phyloP scores from a whole-genome alignment of 2,888 invertebrate species.

The Dermolepida albohirtum region DNA sequence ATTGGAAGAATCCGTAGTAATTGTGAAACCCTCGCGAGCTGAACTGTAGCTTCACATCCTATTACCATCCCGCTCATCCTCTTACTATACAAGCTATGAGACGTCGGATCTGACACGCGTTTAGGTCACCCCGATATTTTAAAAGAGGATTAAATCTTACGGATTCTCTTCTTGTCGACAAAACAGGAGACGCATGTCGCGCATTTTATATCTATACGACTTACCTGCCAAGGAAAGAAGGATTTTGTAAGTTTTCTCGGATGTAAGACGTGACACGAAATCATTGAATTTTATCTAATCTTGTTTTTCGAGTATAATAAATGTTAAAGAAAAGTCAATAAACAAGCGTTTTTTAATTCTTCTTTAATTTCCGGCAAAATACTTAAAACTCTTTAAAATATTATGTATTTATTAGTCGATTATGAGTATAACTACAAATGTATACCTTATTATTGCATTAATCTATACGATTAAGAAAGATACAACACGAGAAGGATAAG shows the following conservation, averaged over 20 bases:
- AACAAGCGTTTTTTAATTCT: not conserved
- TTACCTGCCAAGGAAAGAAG: too few species aligned
- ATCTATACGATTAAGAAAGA: too few species aligned
- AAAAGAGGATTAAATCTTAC: constrained; percentile 43
- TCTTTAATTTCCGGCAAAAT: too few species aligned
- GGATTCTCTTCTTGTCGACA: constrained; percentile 37
- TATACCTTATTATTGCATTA: too few species aligned
- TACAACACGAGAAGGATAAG: too few species aligned
- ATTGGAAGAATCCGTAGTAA: constrained; percentile 58
- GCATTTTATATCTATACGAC: too few species aligned
- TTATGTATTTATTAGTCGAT: too few species aligned
- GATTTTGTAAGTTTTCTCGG: too few species aligned
- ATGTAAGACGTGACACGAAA: too few species aligned
- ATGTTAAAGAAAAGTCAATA: not conserved
- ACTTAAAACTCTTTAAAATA: not conserved
- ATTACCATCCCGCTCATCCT: constrained; percentile 64
- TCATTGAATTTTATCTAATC: too few species aligned
- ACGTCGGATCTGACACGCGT: constrained; percentile 27
- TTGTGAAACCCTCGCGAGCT: constrained; percentile 55
- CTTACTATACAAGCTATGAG: constrained; percentile 50
- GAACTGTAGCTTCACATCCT: constrained; percentile 61
- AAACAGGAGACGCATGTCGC: constrained; percentile 12
- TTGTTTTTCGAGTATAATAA: too few species aligned
- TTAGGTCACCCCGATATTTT: constrained; percentile 39
- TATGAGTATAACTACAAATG: too few species aligned